Evolutionary conservation across 2,797 vertebrate genomes (phyloP), one percentile per base, ranked within the genome.

Genomic region (Gambusia yucatana): DNA sequence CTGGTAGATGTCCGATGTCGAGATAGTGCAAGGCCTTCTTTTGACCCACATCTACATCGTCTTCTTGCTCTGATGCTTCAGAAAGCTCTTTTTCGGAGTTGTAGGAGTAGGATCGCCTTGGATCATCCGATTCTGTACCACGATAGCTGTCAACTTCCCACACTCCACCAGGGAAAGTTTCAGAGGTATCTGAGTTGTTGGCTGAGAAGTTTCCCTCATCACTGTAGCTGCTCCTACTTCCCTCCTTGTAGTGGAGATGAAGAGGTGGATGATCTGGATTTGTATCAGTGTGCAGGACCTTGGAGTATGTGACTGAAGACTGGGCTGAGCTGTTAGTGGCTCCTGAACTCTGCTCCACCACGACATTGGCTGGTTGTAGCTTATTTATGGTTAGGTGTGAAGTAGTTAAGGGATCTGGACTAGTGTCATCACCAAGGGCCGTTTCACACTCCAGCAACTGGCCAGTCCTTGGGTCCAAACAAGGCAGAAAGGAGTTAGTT

Each of bases 61-160:
- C 95, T 22, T 88, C 91, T 16, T 95, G 94, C 39, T 97, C 96
- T 0, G 92, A 95, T 1, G 95, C 91, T 88, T 97, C 96, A 0
- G 96, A 98, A 77, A 98, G 95, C 33, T 96, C 97, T 83, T 97
- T 97, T 0, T 96, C 95, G 0, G 97, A 97, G 82, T 96, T 84
- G 88, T 95, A 93, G 76, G 94, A 95, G 91, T 95, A 87, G 75
- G 94, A 95, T 80, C 79, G 89, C 14, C 89, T 88, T 2, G 91
- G 89, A 69, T 94, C 93, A 0, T 95, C 50, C 0, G 91, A 17
- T 2, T 95, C 76, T 8, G 94, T 88, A 9, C 94, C 81, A 0
- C 81, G 61, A 6, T 92, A 92, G 0, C 88, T 93, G 33, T 96
- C 96, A 41, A 93, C 84, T 79, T 97, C 96, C 96, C 97, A 97